Evolutionary conservation across 2,113 vertebrate species (phyloP).

Genomic region (Psilopsiagon aymara): DNA sequence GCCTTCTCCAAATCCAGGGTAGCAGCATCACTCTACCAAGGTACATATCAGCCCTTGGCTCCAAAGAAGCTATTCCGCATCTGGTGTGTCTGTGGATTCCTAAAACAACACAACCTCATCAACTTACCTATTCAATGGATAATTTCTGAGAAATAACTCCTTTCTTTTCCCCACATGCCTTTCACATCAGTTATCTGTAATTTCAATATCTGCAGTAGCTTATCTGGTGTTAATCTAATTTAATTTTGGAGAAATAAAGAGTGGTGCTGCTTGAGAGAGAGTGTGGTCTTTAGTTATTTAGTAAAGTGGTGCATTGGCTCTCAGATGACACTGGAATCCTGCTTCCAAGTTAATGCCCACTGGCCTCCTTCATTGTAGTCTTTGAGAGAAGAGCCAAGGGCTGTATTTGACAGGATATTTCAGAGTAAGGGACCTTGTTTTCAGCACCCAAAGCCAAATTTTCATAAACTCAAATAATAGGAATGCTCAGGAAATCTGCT

Average conservation of each 20-base stretch:
- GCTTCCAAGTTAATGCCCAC: not conserved
- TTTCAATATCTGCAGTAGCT: not conserved
- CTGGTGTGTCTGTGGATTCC: not conserved
- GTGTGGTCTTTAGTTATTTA: not conserved
- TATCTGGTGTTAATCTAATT: not conserved
- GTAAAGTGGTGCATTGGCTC: not conserved
- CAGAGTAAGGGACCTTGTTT: not conserved
- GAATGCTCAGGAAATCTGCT: not conserved
- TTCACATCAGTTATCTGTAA: not conserved
- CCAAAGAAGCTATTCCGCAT: not conserved
- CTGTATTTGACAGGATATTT: not conserved
- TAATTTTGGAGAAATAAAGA: not conserved
- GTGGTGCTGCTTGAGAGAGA: not conserved
- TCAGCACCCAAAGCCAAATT: not conserved
- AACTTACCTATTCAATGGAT: not conserved
- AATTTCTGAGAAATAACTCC: slow-evolving; percentile 1
- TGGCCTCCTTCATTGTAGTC: not conserved
- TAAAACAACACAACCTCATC: not conserved
- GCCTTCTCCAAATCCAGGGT: no score
- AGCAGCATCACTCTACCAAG: not conserved
- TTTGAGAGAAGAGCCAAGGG: not conserved
- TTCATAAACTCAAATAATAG: not conserved
- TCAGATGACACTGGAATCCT: not conserved
- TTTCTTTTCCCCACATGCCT: not conserved
- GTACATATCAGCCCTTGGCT: slow-evolving; percentile 1